Conservation (phyloP, 2,797 vertebrate species). For the Crocidura indochinensis region DNA sequence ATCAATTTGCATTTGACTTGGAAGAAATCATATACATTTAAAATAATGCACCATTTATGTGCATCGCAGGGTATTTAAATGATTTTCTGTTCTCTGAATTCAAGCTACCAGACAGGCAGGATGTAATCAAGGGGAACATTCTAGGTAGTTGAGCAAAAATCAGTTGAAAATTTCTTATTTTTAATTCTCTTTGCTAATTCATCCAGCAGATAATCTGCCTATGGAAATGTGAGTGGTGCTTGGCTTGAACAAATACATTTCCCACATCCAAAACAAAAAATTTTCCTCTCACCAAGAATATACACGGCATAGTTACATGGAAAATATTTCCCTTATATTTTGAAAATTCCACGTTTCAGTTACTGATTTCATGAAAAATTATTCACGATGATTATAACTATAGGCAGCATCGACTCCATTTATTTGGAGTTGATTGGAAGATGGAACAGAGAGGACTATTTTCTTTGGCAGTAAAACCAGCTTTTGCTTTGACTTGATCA, state of each 20-base stretch:
- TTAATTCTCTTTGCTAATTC: slow-evolving; percentile 67
- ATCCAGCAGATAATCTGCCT: slow-evolving; percentile 25
- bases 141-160: slow-evolving; percentile 33
- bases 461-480: slow-evolving; percentile 45
- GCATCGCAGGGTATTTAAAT: neutral
- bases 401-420: neutral
- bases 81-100: slow-evolving; percentile 56
- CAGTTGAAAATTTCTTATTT: slow-evolving; percentile 45
- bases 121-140: slow-evolving; percentile 51
- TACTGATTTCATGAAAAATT: slow-evolving; percentile 54
- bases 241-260: slow-evolving; percentile 50
- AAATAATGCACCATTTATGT: slow-evolving; percentile 34
- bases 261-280: slow-evolving; percentile 33
- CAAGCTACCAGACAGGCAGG: slow-evolving; percentile 23
- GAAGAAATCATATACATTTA: slow-evolving; percentile 19
- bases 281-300: neutral
- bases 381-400: neutral
- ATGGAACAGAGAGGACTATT: neutral
- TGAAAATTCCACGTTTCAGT: slow-evolving; percentile 39
- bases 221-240: slow-evolving; percentile 40
- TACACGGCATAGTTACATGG: neutral
- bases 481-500: slow-evolving; percentile 46
- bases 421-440: neutral
- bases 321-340: slow-evolving; percentile 14
- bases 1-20: neutral